phyloP scores from a whole-genome alignment of 2,113 vertebrate genomes.

The Etheostoma spectabile region DNA sequence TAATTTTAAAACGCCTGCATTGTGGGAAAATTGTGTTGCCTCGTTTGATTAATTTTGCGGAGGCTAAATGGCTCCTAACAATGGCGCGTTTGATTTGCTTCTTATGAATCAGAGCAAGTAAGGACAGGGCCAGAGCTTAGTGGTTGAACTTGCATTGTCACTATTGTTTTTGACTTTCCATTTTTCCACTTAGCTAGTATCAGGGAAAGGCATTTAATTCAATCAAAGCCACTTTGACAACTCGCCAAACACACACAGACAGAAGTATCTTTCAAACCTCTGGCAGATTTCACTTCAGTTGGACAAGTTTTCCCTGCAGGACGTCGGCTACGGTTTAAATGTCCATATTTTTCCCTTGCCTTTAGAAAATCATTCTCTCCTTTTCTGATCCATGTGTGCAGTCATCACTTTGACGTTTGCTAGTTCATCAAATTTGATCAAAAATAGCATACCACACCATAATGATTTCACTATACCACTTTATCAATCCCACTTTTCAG shows the following conservation, averaged over 20 bases:
- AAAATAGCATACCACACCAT: slow-evolving; percentile 28
- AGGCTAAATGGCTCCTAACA: slow-evolving; percentile 51
- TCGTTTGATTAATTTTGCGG: slow-evolving; percentile 56
- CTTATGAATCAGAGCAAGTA: slow-evolving; percentile 12
- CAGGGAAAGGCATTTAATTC: not conserved
- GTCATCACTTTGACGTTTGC: slow-evolving; percentile 44
- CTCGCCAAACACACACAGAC: slow-evolving; percentile 19
- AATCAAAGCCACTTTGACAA: slow-evolving; percentile 10
- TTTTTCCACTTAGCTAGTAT: slow-evolving; percentile 4
- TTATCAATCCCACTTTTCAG: slow-evolving; percentile 30
- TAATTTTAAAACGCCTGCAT: slow-evolving; percentile 52
- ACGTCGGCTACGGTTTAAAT: slow-evolving; percentile 31
- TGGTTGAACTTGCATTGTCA: slow-evolving; percentile 12
- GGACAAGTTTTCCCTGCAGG: not conserved
- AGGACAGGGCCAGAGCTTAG: slow-evolving; percentile 9
- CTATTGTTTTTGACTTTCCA: slow-evolving; percentile 24
- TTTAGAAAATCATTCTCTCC: slow-evolving; percentile 35
- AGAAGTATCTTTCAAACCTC: not conserved
- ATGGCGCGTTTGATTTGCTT: slow-evolving; percentile 52
- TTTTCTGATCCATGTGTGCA: slow-evolving; percentile 28
- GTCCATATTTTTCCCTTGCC: slow-evolving; percentile 32
- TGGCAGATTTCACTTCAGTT: slow-evolving; percentile 4
- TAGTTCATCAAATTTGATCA: not conserved
- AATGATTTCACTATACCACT: slow-evolving; percentile 30
- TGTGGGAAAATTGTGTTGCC: slow-evolving; percentile 48